These are phyloP conservation scores for Lagorchestes hirsutus DNA, from an alignment of 2,797 vertebrate genomes.

Conservation along the genomic window DNA sequence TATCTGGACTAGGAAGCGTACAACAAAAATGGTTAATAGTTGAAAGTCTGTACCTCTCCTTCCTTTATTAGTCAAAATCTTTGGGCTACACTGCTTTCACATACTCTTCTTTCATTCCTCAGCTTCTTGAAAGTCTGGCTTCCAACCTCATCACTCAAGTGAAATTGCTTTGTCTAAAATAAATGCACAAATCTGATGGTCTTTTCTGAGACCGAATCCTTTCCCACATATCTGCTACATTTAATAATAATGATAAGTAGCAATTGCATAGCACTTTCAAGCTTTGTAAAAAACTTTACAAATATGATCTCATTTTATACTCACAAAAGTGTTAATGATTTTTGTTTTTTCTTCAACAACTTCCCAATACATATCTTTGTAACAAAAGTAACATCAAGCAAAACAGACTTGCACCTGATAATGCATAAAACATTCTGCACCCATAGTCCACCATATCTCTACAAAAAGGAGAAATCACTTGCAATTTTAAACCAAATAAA, in stretches of 20 bases:
- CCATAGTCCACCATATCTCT: not conserved
- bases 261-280: not conserved
- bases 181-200: not conserved
- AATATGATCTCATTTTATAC: not conserved
- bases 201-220: not conserved
- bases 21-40: not conserved
- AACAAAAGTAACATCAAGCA: not conserved
- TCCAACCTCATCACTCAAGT: not conserved
- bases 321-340: not conserved
- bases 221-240: not conserved
- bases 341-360: not conserved
- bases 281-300: not conserved
- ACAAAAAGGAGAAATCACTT: not conserved
- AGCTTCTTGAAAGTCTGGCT: not conserved
- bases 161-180: not conserved
- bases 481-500: not conserved
- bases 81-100: not conserved
- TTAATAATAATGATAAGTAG: not conserved
- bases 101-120: not conserved
- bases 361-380: not conserved
- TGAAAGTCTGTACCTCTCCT: not conserved
- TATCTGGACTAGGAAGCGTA: not conserved
- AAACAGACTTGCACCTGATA: not conserved
- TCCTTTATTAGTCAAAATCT: not conserved
- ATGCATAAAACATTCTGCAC: not conserved